phyloP scores from a whole-genome alignment of 2,797 vertebrate species.

The Chaetodon trifasciatus region DNA sequence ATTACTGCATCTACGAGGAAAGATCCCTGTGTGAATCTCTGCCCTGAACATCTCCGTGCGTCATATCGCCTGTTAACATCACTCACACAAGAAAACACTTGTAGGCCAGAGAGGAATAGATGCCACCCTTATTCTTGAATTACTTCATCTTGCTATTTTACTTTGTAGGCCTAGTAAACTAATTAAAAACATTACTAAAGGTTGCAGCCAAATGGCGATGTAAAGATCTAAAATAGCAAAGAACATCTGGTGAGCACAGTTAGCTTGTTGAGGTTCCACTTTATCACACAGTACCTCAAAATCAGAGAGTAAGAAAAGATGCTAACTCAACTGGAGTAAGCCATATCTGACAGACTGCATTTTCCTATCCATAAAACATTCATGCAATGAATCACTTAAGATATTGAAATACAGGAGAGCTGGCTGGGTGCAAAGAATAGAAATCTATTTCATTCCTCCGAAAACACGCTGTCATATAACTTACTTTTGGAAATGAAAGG shows the following conservation, averaged over 20 bases:
- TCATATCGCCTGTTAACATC: slow-evolving; percentile 65
- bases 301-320: slow-evolving; percentile 46
- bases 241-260: slow-evolving; percentile 22
- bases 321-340: slow-evolving; percentile 45
- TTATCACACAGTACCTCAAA: slow-evolving; percentile 36
- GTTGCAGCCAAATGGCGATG: slow-evolving; percentile 23
- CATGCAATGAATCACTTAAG: slow-evolving; percentile 75
- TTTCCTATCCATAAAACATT: slow-evolving; percentile 75
- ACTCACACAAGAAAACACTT: slow-evolving; percentile 51
- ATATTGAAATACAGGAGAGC: slow-evolving; percentile 64
- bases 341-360: slow-evolving; percentile 59
- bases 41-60: slow-evolving; percentile 54
- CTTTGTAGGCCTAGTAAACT: background rate
- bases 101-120: slow-evolving; percentile 35
- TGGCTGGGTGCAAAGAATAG: slow-evolving; percentile 44
- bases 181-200: slow-evolving; percentile 29
- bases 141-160: slow-evolving; percentile 35
- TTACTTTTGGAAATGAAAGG: slow-evolving; percentile 64
- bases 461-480: slow-evolving; percentile 69
- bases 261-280: slow-evolving; percentile 46
- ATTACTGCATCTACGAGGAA: slow-evolving; percentile 71
- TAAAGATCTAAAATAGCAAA: slow-evolving; percentile 39
- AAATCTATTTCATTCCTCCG: slow-evolving; percentile 60
- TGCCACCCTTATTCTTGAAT: slow-evolving; percentile 16
- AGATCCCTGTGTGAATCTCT: slow-evolving; percentile 67